Conservation (phyloP, 1,140 invertebrate genomes). For the Coelopa frigida region DNA sequence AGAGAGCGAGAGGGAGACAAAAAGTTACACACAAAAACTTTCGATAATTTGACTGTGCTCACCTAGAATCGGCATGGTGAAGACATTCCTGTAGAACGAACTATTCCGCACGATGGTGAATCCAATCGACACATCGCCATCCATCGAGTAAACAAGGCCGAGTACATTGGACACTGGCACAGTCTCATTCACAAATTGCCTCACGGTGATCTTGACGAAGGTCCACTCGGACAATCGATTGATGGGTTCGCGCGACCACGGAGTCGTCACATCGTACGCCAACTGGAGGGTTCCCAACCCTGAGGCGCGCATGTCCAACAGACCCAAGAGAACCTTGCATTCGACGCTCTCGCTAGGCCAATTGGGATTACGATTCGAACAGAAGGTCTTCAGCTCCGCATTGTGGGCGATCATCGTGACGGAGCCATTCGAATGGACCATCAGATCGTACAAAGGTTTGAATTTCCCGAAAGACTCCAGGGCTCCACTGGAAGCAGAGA, state of each 20-base stretch:
- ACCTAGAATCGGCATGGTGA: slow-evolving; percentile 30
- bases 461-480: slow-evolving; percentile 8
- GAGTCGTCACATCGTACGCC: slow-evolving; percentile 14
- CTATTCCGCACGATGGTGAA: slow-evolving; percentile 27
- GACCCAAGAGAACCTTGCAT: slow-evolving; percentile 28
- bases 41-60: not conserved
- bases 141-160: slow-evolving; percentile 16
- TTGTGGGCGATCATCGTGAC: slow-evolving; percentile 22
- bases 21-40: not conserved
- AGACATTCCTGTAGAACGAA: slow-evolving; percentile 26
- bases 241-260: slow-evolving; percentile 25
- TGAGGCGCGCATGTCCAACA: slow-evolving; percentile 8
- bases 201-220: slow-evolving; percentile 22
- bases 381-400: slow-evolving; percentile 27
- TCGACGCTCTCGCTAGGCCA: slow-evolving; percentile 33
- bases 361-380: slow-evolving; percentile 28
- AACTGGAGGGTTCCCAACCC: slow-evolving; percentile 13
- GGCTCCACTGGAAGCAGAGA: too few relatives aligned
- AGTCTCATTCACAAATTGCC: slow-evolving; percentile 15
- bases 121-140: slow-evolving; percentile 29
- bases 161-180: not conserved
- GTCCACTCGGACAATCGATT: slow-evolving; percentile 32
- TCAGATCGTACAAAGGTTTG: slow-evolving; percentile 17
- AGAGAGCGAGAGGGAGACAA: slow-evolving; percentile 3
- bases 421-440: slow-evolving; percentile 26